These are phyloP conservation scores for Neopelma chrysocephalum DNA, from an alignment of 2,797 vertebrate species.

Conservation along the genomic window DNA sequence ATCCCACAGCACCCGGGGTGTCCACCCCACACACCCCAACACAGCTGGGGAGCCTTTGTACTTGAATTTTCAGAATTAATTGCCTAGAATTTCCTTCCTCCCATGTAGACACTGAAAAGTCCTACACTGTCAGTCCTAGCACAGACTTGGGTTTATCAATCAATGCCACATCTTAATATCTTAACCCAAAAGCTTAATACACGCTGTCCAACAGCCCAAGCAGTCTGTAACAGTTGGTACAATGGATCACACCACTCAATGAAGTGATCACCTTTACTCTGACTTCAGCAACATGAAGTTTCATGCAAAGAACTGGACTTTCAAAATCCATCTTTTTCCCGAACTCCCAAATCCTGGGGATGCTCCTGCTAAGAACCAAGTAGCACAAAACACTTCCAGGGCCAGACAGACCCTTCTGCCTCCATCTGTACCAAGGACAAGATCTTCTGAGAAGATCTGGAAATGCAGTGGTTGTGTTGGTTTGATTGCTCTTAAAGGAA, in stretches of 20 bases:
- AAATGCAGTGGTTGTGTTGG: background rate
- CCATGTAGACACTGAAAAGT: background rate
- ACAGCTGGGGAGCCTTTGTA: background rate
- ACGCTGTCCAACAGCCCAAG: background rate
- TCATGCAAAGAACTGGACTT: background rate
- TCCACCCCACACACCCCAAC: fast-evolving
- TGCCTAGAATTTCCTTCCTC: background rate
- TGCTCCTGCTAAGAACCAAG: background rate
- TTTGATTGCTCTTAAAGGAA: background rate
- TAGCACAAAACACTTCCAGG: background rate
- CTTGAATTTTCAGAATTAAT: background rate
- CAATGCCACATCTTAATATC: background rate
- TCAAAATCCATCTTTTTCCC: background rate
- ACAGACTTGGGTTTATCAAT: background rate
- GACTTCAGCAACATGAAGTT: background rate
- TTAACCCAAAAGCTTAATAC: background rate
- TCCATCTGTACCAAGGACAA: background rate
- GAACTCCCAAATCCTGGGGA: background rate
- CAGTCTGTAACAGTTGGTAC: background rate
- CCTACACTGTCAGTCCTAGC: background rate
- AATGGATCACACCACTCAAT: background rate
- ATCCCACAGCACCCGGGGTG: background rate
- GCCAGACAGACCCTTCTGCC: background rate
- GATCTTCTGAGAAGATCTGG: background rate
- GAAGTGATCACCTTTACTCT: background rate